Base-by-base conservation (phyloP, 1,140 invertebrate genomes). In the Drosophila busckii region DNA sequence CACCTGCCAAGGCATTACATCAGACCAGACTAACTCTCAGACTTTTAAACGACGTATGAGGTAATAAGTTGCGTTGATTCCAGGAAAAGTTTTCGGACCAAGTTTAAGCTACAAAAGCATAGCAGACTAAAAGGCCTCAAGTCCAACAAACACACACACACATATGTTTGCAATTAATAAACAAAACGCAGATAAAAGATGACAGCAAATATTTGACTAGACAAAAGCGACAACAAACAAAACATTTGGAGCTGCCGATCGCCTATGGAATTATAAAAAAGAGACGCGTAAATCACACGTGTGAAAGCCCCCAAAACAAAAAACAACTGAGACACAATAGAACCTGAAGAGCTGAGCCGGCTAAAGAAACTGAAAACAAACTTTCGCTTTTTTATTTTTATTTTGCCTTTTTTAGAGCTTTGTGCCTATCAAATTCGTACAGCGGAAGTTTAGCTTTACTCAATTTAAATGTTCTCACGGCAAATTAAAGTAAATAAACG, bases 121-220 rank as follows among this genome's bases (percentile, higher is more conserved):
- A 20, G 10, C 37, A 23, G 7, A 34, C 45, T 40, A 22, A 59
- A 28, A 31, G 38, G 20, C 22, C 37, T 35, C 2, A 42, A 16
- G 9, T 29, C 37, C 38, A 28, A 45, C 16, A 60, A 15, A 23
- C 8, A 3, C 12, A 58, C 12, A 41, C 23, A 62, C 40, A 46
- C 28, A 62, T n/a, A 42, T 44, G 19, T n/a, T 32, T 31, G 55
- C 62, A 59, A 71, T 71, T 71, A 71, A 62, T 56, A 66, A 52
- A 65, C 68, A 49, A 42, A 65, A 42, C 35, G 28, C 38, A 15
- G 22, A 37, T 23, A 41, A 42, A 45, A 61, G 32, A 44, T 60
- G 49, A 73, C 71, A 32, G 23, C 63, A 73, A 73, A 73, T 73
- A 73, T 73, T 73, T 73, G 70, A 42, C 32, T 50, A 61, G 17